These are phyloP conservation scores for Eulemur coronatus DNA, from an alignment of 2,797 vertebrate genomes.

Conservation along the genomic window DNA sequence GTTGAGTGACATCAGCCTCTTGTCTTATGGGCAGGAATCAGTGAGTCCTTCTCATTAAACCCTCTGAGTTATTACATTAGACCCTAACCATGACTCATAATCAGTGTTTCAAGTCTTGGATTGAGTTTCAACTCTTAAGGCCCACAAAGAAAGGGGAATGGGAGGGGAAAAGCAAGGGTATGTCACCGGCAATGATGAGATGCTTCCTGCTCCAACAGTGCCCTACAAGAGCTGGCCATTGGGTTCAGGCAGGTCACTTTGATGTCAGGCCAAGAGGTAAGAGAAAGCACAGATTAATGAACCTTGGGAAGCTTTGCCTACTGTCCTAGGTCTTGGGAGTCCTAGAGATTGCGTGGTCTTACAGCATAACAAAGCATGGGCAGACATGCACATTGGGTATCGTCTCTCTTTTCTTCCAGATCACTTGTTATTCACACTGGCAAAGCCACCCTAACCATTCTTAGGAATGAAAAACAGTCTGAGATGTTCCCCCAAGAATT, in stretches of 20 bases:
- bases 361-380: background rate
- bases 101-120: background rate
- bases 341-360: background rate
- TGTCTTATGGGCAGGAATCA: background rate
- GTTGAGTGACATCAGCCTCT: background rate
- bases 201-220: background rate
- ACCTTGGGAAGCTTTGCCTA: background rate
- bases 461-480: background rate
- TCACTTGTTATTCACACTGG: background rate
- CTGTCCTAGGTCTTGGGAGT: background rate
- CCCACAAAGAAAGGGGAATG: background rate
- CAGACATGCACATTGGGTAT: background rate
- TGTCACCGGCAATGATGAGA: background rate
- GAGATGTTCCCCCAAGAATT: background rate
- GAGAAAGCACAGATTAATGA: background rate
- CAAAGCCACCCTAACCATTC: background rate
- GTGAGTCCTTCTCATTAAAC: background rate
- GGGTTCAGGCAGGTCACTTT: background rate
- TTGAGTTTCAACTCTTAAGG: background rate
- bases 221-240: background rate
- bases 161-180: background rate
- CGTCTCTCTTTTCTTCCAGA: background rate
- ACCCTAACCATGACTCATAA: background rate
- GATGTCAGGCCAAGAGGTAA: background rate
- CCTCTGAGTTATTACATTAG: background rate